Conservation (phyloP, 2,113 vertebrate species). For the Pomatorhinus ruficollis region DNA sequence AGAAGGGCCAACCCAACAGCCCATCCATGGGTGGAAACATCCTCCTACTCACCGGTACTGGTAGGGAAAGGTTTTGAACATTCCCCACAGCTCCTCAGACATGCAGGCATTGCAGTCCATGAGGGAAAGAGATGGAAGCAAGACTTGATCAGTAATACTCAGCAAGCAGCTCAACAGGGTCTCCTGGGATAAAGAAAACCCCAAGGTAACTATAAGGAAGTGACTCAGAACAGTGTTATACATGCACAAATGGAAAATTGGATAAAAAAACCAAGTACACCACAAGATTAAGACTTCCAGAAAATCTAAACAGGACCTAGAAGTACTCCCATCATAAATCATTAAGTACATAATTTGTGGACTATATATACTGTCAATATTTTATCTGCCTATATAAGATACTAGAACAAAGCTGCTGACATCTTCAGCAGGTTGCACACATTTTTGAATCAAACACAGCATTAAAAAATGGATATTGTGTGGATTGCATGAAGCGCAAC, state of each 20-base stretch:
- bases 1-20: too few species aligned
- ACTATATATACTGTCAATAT: background rate
- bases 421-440: background rate
- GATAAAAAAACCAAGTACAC: background rate
- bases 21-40: background rate
- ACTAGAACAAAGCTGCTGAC: background rate
- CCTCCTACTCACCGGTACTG: conserved; percentile 84
- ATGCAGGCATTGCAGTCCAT: conserved; percentile 96
- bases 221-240: background rate
- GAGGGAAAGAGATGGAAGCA: conserved; percentile 86
- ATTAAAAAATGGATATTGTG: background rate
- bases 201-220: background rate
- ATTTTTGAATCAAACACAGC: background rate
- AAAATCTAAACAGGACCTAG: background rate
- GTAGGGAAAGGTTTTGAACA: conserved; percentile 94
- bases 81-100: conserved; percentile 94
- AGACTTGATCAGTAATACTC: conserved; percentile 87
- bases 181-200: conserved; percentile 74
- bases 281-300: background rate
- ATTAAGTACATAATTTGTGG: background rate
- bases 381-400: background rate
- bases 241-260: rapidly evolving
- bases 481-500: background rate
- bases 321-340: background rate
- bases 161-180: conserved; percentile 87